Base-by-base conservation (phyloP, 2,888 invertebrate genomes). In the Napeogenes inachia region DNA sequence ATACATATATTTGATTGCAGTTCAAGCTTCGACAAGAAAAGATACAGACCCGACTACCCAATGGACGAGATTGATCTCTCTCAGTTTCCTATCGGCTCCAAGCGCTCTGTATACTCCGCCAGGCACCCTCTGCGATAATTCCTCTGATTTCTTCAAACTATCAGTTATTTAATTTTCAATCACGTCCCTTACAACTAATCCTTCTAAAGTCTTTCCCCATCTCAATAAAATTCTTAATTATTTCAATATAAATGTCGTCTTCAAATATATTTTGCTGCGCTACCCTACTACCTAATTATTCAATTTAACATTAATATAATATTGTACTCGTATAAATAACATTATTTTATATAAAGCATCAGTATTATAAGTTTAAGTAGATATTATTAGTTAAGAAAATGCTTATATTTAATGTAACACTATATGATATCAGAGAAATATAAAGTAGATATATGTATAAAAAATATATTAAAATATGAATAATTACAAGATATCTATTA, bases 61-160 rank as follows among this genome's bases (percentile, higher is more conserved):
- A 86, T 89, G 85, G 89, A 89, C 68, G 88, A 89, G 75, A 88
- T 89, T 57, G 89, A 89, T 72, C 79, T 87, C 13, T 87, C 89
- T n/a, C 79, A 80, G 58, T 84, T 89, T 74, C 89, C 89, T 71
- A 84, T 88, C 69, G 87, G 89, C 62, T 86, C 86, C 58, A 87
- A 87, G 64, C 78, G 88, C 46, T 84, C 66, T 12, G 67, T 62
- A 60, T 67, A 68, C 33, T 53, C 57, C 63, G 58, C 64, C 50
- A 64, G 66, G 50, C 62, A 67, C 45, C 59, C 60, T 47, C 62
- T 62, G 8, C 67, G 61, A 59, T 72, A 69, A 65, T 62, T 68
- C 46, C 72, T 72, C 64, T 45, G 70, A 54, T 56, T 73, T 70
- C 75, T 72, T 47, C 21, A 47, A 46, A 21, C 47, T 13, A 47